Percentiles rank a stretch among this genome's conserved stretches.
Conservation (phyloP, 2,797 vertebrate genomes). For the Oryzias sinensis region DNA sequence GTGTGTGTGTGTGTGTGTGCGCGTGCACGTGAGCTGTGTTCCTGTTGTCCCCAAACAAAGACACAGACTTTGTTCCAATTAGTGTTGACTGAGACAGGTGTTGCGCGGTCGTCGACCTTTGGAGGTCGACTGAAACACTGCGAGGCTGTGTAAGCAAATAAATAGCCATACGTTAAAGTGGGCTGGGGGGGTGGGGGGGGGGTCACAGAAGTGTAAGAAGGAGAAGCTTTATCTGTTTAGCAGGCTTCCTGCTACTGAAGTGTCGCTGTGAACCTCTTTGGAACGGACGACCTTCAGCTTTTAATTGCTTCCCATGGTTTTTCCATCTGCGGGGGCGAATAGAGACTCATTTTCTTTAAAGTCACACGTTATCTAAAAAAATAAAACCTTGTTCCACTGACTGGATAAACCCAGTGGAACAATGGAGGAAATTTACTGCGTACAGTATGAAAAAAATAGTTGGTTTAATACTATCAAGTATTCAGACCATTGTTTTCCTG, state of each 20-base stretch:
- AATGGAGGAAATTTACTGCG: too few species aligned
- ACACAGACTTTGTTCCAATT: slow-evolving; percentile 74
- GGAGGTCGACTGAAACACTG: slow-evolving; percentile 62
- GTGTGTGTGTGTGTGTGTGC: slow-evolving; percentile 14
- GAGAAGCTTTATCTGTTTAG: slow-evolving; percentile 82
- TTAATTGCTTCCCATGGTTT: slow-evolving; percentile 86
- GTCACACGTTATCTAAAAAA: too few species aligned
- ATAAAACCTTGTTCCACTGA: too few species aligned
- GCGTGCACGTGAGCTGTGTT: slow-evolving; percentile 17
- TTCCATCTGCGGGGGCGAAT: slow-evolving; percentile 75
- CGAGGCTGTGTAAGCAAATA: slow-evolving; percentile 84
- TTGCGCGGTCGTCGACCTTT: slow-evolving; percentile 73
- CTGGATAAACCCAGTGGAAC: too few species aligned
- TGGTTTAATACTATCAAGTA: too few species aligned
- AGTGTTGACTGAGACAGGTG: slow-evolving; percentile 79
- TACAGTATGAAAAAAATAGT: too few species aligned
- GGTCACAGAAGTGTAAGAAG: slow-evolving; percentile 45
- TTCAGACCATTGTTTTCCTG: too few species aligned
- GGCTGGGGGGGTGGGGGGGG: slow-evolving; percentile 36
- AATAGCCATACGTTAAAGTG: slow-evolving; percentile 75
- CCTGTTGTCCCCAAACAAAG: slow-evolving; percentile 50
- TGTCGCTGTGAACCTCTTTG: slow-evolving; percentile 52
- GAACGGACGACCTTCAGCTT: slow-evolving; percentile 64
- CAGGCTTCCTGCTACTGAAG: slow-evolving; percentile 73
- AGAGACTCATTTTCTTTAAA: not conserved